A percentile compares a stretch with the other conserved stretches of the same genome.
These are phyloP conservation scores for Pogonophryne albipinna DNA, from an alignment of 2,797 vertebrate species.

Conservation along the genomic window DNA sequence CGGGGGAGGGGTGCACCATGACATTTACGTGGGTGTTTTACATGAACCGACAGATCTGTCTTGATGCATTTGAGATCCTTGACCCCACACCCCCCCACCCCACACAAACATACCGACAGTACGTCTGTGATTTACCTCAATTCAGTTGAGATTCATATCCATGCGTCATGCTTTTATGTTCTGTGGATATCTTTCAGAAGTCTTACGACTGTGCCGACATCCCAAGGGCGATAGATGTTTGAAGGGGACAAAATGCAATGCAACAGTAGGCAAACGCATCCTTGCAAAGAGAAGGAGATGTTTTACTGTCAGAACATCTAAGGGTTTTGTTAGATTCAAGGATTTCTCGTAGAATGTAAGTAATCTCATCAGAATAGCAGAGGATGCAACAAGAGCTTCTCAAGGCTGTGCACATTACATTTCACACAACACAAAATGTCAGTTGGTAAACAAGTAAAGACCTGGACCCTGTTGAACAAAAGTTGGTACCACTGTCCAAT, in stretches of 20 bases:
- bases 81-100: neutral
- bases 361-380: neutral
- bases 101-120: neutral
- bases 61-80: neutral
- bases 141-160: neutral
- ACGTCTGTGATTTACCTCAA: neutral
- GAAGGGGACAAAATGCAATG: neutral
- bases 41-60: neutral
- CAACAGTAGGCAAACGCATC: neutral
- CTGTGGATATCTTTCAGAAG: neutral
- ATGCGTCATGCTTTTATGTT: neutral
- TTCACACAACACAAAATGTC: slow-evolving; percentile 11
- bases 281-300: neutral
- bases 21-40: slow-evolving; percentile 38
- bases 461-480: slow-evolving; percentile 17
- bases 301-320: neutral
- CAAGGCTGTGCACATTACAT: neutral
- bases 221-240: neutral
- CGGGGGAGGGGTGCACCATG: neutral
- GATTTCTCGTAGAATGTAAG: neutral
- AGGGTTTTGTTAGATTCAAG: neutral
- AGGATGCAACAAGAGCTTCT: neutral
- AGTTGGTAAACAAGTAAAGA: slow-evolving; percentile 12
- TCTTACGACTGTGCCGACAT: neutral
- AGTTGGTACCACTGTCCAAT: neutral